Evolutionary conservation across 2,797 vertebrate genomes (phyloP), one percentile per base, ranked within the genome.

Genomic region (Hephaestus fuliginosus): DNA sequence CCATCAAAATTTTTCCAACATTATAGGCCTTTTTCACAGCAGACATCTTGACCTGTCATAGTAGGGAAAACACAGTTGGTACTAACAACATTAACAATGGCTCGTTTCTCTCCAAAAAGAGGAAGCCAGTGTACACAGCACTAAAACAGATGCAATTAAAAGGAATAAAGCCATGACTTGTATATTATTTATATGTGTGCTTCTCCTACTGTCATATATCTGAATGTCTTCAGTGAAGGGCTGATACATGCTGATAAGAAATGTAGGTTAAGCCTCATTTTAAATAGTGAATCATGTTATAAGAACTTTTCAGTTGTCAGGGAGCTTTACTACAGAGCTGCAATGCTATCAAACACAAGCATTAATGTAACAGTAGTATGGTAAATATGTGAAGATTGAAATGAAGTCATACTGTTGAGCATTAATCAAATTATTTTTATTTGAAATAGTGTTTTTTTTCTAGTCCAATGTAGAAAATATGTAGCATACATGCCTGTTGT

Each of bases 401-500:
- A 66, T 82, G 7, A 43, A 48, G 15, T 78, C n/a, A 67, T 49
- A 48, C 66, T 88, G 69, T 84, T 69, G 15, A 74, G 41, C 57
- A 60, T 56, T 53, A 71, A 52, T 81, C 5, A 61, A 62, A 74
- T 63, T 81, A 64, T 86, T 87, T 83, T 86, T 43, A 76, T 68
- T 52, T 88, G 49, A 89, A 85, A 3, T 87, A 87, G 80, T 87
- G 68, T 60, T 65, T 68, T 65, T 68, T 70, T 72, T 55, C 70
- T 87, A 92, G 89, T 92, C 84, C 84, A 74, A 87, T 93, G 64
- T 88, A 92, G 88, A 92, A 92, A 90, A 94, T 86, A 89, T 91
- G 90, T 94, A 93, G 94, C 88, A 86, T 90, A 93, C 92, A 93
- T 96, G 90, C 94, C 92, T 96, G 93, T 96, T 96, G 94, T 96